Percentiles rank a stretch among this genome's conserved stretches.
These are phyloP conservation scores for Sarcophaga subvicina DNA, from an alignment of 2,888 invertebrate genomes.

Conservation along the genomic window DNA sequence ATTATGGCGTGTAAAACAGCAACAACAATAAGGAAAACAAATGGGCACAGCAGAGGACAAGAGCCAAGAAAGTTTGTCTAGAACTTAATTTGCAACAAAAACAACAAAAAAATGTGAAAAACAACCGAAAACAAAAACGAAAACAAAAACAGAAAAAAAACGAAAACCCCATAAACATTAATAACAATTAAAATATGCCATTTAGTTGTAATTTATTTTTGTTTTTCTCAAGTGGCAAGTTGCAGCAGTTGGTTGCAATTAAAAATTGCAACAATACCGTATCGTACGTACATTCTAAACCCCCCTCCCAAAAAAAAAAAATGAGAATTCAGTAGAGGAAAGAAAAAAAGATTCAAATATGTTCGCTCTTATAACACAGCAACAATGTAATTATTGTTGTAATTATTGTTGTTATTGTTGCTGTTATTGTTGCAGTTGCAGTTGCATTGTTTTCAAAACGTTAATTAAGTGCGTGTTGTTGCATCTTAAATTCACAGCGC, in stretches of 20 bases:
- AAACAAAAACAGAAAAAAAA: background rate
- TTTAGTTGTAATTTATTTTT: constrained; percentile 57
- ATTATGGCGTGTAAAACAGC: constrained; percentile 8
- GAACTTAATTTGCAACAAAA: constrained; percentile 55
- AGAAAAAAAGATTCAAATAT: too few species aligned
- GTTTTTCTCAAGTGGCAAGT: background rate
- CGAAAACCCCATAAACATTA: constrained; percentile 57
- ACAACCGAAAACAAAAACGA: constrained; percentile 18
- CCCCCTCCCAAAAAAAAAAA: too few species aligned
- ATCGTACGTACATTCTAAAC: background rate
- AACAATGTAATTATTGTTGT: constrained; percentile 8
- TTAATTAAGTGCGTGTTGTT: constrained; percentile 64
- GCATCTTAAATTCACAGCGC: constrained; percentile 49
- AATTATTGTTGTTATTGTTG: constrained; percentile 22
- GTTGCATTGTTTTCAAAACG: constrained; percentile 34
- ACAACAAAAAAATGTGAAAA: constrained; percentile 22
- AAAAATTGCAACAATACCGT: background rate
- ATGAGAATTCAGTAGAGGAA: too few species aligned
- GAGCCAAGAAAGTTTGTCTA: constrained; percentile 49
- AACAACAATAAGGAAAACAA: constrained; percentile 21
- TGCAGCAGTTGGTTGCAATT: constrained; percentile 7
- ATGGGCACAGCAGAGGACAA: background rate
- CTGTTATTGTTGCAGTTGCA: constrained; percentile 17
- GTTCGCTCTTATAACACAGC: background rate
- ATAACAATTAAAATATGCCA: constrained; percentile 67